A percentile compares a stretch with the other conserved stretches of the same genome.
Evolutionary conservation across 2,113 vertebrate genomes (phyloP).

Genomic region (Elephas maximus): DNA sequence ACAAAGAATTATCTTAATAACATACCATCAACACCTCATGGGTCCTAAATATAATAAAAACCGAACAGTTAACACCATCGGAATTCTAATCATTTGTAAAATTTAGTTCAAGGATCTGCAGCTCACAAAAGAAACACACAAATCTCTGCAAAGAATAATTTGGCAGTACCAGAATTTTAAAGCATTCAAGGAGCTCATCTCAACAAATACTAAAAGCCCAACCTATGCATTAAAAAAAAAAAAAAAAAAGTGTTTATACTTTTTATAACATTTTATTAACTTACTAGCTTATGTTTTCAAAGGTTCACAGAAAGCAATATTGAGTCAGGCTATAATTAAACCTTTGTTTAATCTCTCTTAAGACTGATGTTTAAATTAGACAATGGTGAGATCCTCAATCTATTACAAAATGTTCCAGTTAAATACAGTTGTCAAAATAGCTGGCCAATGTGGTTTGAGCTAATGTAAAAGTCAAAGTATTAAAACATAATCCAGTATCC

Average conservation of each 20-base stretch:
- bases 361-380: constrained; percentile 72
- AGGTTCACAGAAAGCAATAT: constrained; percentile 67
- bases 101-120: constrained; percentile 23
- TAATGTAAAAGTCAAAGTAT: constrained; percentile 69
- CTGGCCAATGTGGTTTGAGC: constrained; percentile 54
- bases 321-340: constrained; percentile 71
- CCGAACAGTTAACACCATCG: background rate
- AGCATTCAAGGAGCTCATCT: constrained; percentile 3
- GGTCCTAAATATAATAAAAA: constrained; percentile 39
- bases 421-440: constrained; percentile 41
- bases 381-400: constrained; percentile 52
- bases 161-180: background rate
- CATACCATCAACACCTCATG: background rate
- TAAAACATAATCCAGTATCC: constrained; percentile 64
- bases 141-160: background rate
- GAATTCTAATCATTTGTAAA: background rate
- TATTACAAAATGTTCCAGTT: constrained; percentile 72
- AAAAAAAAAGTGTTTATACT: constrained; percentile 39
- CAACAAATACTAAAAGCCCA: constrained; percentile 53
- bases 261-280: constrained; percentile 50
- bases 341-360: constrained; percentile 64
- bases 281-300: constrained; percentile 33
- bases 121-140: background rate
- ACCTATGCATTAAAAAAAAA: background rate
- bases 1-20: constrained; percentile 8